Conservation (phyloP, 2,888 invertebrate species). For the Autographa gamma region DNA sequence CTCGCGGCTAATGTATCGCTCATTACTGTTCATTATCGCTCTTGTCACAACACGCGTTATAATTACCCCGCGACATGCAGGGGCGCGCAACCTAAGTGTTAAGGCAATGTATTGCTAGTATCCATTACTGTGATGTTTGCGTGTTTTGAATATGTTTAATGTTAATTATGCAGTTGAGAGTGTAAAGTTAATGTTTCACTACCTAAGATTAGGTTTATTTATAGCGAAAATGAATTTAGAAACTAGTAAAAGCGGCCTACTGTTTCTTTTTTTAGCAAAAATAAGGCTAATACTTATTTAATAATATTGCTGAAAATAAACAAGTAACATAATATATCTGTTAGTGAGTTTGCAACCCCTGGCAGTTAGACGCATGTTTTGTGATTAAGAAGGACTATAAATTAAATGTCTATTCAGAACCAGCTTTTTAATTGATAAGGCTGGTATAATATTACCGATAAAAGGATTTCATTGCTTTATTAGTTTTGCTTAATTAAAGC, state of each 20-base stretch:
- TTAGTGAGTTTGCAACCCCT: not conserved
- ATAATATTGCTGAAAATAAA: no score
- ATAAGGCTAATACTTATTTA: no score
- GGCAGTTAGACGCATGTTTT: not conserved
- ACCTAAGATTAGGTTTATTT: no score
- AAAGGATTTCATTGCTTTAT: slow-evolving; percentile 2
- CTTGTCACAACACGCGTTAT: slow-evolving; percentile 19
- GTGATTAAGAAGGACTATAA: not conserved
- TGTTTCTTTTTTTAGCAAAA: no score
- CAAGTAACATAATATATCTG: not conserved
- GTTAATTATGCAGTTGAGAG: no score
- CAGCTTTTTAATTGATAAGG: not conserved
- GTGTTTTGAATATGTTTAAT: not conserved
- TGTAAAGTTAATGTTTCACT: no score
- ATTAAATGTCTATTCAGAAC: slow-evolving; percentile 4
- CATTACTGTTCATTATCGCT: slow-evolving; percentile 10
- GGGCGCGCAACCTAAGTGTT: not conserved
- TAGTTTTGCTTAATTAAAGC: slow-evolving; percentile 4
- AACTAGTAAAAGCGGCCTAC: no score
- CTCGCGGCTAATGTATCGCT: slow-evolving; percentile 15
- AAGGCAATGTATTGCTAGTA: not conserved
- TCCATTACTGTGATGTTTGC: not conserved
- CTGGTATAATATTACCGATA: not conserved
- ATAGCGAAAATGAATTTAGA: no score
- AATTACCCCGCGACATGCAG: slow-evolving; percentile 10